Base-by-base conservation (phyloP, 2,888 invertebrate species). In the Melanostoma scalare region DNA sequence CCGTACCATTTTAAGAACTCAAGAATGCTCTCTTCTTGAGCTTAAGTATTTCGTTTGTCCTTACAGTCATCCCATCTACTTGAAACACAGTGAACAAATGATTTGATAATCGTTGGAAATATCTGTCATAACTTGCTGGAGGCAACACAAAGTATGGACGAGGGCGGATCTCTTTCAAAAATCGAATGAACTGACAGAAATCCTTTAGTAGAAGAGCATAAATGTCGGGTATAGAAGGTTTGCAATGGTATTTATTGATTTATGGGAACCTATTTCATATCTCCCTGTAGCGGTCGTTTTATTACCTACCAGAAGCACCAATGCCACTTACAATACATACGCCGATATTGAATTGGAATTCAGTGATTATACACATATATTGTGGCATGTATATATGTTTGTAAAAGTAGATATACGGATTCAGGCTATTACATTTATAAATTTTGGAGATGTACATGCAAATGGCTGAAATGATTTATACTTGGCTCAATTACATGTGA, bases 381-480 rank as follows among this genome's bases (percentile, higher is more conserved):
- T 8, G 31, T 44, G 55, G 38, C 50, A 44, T 48, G 30, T 60
- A 33, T 71, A 10, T 53, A 56, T 63, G 9, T 48, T 36, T 38
- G 48, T 63, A 58, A 36, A 36, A 40, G 53, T 30, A 20, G 20
- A 20, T 20, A 20, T 53, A 46, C 36, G 44, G 76, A 71, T 63
- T 71, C 55, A 52, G 63, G 58, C 71, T 76, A 65, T 69, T 52
- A 58, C 75, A 65, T 76, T 81, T 71, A 76, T 71, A 76, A 65
- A 71, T 76, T 71, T 71, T 69, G 46, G 56, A 71, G 56, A 63
- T 76, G 76, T 52, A 69, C 71, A 76, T 81, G 79, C 68, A 80
- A 80, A 74, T 79, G 79, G 74, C 67, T 61, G 46, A 53, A 74
- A 68, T 80, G 79, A 80, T 80, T 80, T 80, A 80, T 80, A 44